phyloP scores from a whole-genome alignment of 2,797 vertebrate species.

The Sebastiscus albofasciatus region DNA sequence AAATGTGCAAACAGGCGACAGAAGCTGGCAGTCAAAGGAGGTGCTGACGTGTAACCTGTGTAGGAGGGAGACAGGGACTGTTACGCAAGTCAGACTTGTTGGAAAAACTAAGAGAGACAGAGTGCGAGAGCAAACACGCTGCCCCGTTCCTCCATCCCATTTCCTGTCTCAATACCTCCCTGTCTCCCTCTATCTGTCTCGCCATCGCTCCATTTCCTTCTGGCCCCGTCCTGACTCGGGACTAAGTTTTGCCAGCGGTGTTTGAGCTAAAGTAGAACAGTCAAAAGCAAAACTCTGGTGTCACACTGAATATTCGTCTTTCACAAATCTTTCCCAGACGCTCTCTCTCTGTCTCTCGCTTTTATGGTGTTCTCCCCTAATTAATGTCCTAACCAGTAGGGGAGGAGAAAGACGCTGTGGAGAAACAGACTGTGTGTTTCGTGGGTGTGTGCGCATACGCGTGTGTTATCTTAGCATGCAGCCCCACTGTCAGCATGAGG shows the following conservation, averaged over 20 bases:
- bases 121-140: background rate
- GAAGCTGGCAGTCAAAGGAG: constrained; percentile 18
- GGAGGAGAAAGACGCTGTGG: constrained; percentile 21
- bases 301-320: constrained; percentile 49
- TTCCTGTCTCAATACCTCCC: constrained; percentile 22
- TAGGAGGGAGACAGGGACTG: background rate
- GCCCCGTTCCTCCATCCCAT: background rate
- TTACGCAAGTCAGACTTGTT: constrained; percentile 14
- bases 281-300: constrained; percentile 57
- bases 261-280: constrained; percentile 45
- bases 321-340: constrained; percentile 16
- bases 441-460: constrained; percentile 1
- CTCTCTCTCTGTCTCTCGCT: background rate
- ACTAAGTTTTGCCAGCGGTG: background rate
- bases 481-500: constrained; percentile 38
- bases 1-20: constrained; percentile 34
- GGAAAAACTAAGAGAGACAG: background rate
- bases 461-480: constrained; percentile 39
- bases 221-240: constrained; percentile 4
- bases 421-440: constrained; percentile 46
- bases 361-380: constrained; percentile 45
- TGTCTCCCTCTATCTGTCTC: constrained; percentile 25
- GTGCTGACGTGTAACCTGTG: constrained; percentile 29
- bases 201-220: background rate
- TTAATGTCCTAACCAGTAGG: constrained; percentile 58